A percentile compares a stretch with the other conserved stretches of the same genome.
These are phyloP conservation scores for Trachelus troglodyta DNA, from an alignment of 2,888 invertebrate species.

Conservation along the genomic window DNA sequence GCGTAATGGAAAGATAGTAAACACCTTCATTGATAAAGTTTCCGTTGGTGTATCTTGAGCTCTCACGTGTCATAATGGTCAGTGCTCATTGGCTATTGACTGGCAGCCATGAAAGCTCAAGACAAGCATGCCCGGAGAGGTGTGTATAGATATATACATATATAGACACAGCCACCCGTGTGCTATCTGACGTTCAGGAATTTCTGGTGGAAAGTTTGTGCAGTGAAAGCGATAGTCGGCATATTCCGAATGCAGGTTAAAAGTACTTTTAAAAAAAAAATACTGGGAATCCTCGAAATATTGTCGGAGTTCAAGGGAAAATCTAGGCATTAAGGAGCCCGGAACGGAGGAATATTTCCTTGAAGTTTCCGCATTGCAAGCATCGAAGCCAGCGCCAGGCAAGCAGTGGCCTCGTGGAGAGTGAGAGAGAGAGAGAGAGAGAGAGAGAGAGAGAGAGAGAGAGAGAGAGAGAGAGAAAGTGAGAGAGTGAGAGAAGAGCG, in stretches of 20 bases:
- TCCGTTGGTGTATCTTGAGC: not conserved
- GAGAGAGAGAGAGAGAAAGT: constrained; percentile 12
- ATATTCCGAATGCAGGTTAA: too few relatives aligned
- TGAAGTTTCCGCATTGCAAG: constrained; percentile 7
- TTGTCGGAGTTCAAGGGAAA: not conserved
- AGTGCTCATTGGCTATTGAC: too few relatives aligned
- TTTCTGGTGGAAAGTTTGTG: too few relatives aligned
- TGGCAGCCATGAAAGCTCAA: too few relatives aligned
- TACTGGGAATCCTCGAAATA: too few relatives aligned
- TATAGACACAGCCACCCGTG: too few relatives aligned
- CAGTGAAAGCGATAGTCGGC: too few relatives aligned
- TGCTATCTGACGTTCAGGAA: too few relatives aligned
- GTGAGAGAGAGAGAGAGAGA: constrained; percentile 14
- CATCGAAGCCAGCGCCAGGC: not conserved
- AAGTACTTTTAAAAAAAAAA: too few relatives aligned
- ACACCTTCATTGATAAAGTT: constrained; percentile 41
- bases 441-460: constrained; percentile 19
- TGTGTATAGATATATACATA: too few relatives aligned
- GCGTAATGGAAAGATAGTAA: constrained; percentile 38
- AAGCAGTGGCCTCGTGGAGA: not conserved
- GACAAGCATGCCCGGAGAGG: too few relatives aligned
- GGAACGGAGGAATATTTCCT: constrained; percentile 2
- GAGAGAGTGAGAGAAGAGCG: constrained; percentile 33
- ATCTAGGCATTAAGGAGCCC: not conserved
- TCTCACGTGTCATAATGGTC: too few relatives aligned